Evolutionary conservation across 2,797 vertebrate genomes (phyloP).

Genomic region (Glossophaga mutica): DNA sequence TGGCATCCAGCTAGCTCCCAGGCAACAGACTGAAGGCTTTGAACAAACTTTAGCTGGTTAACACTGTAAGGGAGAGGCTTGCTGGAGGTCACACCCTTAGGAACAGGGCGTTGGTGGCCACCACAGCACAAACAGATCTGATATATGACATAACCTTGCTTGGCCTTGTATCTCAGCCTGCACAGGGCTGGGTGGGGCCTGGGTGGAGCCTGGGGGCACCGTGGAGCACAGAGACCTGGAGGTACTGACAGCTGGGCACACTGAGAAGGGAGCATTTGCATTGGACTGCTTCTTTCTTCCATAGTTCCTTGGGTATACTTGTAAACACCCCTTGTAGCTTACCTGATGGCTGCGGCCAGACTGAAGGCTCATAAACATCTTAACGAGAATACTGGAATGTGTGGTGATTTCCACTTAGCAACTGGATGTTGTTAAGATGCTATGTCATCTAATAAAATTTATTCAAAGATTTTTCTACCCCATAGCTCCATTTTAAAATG

Average conservation of each 20-base stretch:
- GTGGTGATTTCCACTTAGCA: not conserved
- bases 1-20: not conserved
- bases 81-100: not conserved
- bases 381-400: not conserved
- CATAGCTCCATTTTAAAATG: not conserved
- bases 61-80: not conserved
- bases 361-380: not conserved
- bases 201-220: not conserved
- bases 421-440: not conserved
- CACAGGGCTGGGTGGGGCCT: not conserved
- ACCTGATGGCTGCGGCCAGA: not conserved
- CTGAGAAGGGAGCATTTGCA: not conserved
- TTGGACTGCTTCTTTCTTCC: not conserved
- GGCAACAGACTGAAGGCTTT: not conserved
- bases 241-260: not conserved
- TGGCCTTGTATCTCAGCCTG: not conserved
- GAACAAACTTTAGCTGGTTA: not conserved
- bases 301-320: not conserved
- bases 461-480: not conserved
- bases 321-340: not conserved
- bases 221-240: not conserved
- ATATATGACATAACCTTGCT: not conserved
- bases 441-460: constrained; percentile 4
- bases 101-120: not conserved
- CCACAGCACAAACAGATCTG: not conserved